Evolutionary conservation across 2,797 vertebrate genomes (phyloP), one percentile per base, ranked within the genome.

Genomic region (Cyclura pinguis): DNA sequence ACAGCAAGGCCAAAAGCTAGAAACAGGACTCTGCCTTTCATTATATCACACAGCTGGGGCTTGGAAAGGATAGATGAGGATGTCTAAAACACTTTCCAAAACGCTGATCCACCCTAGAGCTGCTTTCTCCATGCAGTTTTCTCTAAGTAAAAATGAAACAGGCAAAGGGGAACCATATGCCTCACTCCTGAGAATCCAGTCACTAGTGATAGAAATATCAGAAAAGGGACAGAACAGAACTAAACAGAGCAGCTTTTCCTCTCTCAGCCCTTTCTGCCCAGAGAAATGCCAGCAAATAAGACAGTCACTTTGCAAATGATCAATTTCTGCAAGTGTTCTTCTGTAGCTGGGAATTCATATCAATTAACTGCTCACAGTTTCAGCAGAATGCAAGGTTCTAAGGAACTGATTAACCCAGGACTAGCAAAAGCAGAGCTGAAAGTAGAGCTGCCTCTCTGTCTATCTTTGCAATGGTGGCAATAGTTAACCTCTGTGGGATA

Each of bases 1-100:
- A 50, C 74, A 90, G 55, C 69, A 90, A 32, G 88, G 83, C 62
- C 67, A 90, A 78, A 86, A 69, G 78, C 82, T 72, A 72, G 78
- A 64, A 50, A n/a, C 7, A 35, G 42, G 78, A n/a, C 55, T 38
- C 35, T 86, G 67, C 32, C 57, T 90, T 57, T 87, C 78, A 87
- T 90, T 90, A 90, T 3, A 80, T 50, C 10, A 50, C 69, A 59
- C 78, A 90, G 84, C 78, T 76, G 62, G 55, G 74, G 52, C n/a
- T 80, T 29, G 50, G 62, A 78, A 38, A 74, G 67, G 80, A 64
- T 90, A 42, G 77, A 73, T 76, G 77, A 59, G 67, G 50, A 42
- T 74, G 84, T 80, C 38, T 7, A n/a, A 47, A 77, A 86, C 62
- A 12, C n/a, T 35, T 52, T 84, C 84, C 77, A 47, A 47, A 47